A percentile compares a stretch with the other conserved stretches of the same genome.
phyloP scores from a whole-genome alignment of 2,888 invertebrate species.

The Heliconius hortense region DNA sequence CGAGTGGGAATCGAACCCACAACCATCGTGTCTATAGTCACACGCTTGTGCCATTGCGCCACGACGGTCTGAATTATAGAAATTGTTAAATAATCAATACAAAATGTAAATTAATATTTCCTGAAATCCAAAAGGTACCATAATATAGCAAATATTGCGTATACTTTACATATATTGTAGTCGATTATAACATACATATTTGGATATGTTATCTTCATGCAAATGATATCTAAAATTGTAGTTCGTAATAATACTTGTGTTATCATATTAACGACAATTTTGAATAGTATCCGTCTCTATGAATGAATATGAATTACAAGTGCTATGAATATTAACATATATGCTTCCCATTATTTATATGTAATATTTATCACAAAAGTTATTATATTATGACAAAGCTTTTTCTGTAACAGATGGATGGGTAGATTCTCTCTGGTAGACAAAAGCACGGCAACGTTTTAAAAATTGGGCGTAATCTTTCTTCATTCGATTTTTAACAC shows the following conservation, averaged over 20 bases:
- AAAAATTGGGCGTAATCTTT: not conserved
- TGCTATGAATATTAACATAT: constrained; percentile 22
- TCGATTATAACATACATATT: not conserved
- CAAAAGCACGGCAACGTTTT: not conserved
- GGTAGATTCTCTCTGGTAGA: not conserved
- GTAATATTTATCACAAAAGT: not conserved
- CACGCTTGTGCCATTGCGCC: too few relatives aligned
- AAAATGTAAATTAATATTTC: not conserved
- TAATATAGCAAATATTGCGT: too few relatives aligned
- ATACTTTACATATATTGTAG: too few relatives aligned
- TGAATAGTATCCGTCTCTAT: constrained; percentile 5
- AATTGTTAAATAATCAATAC: too few relatives aligned
- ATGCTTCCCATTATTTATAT: not conserved
- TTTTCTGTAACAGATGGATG: not conserved
- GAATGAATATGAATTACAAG: not conserved
- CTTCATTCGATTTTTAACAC: not conserved
- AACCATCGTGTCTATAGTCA: too few relatives aligned
- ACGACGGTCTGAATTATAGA: too few relatives aligned
- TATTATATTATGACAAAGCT: not conserved
- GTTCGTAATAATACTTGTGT: not conserved
- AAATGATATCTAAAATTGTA: not conserved
- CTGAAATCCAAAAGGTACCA: not conserved
- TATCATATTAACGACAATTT: constrained; percentile 17
- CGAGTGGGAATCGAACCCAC: too few relatives aligned
- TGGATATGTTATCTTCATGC: constrained; percentile 7